Evolutionary conservation across 2,113 vertebrate species (phyloP).

Genomic region (Callaeas wilsoni): DNA sequence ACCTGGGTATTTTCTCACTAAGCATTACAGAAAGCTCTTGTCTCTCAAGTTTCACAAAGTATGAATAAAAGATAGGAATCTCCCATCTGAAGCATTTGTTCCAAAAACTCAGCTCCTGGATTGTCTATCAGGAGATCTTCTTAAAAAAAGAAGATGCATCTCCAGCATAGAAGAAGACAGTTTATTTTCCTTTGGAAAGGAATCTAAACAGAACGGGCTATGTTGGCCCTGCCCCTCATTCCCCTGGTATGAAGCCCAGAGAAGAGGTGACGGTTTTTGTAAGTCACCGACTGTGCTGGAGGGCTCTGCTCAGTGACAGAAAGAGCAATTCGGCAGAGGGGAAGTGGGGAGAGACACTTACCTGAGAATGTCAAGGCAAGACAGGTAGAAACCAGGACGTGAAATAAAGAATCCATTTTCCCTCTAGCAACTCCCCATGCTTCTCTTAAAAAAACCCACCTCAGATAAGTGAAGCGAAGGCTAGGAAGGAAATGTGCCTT

Average conservation of each 20-base stretch:
- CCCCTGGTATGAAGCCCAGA: conserved; percentile 3
- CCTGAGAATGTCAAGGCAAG: conserved; percentile 69
- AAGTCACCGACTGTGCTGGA: background rate
- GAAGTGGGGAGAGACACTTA: conserved; percentile 61
- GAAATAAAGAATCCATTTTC: conserved; percentile 82
- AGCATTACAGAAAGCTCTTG: background rate
- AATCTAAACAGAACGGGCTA: conserved; percentile 36
- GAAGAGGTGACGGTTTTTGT: background rate
- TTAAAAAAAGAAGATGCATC: background rate
- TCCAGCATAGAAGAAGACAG: background rate
- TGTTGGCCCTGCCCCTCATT: conserved; percentile 38
- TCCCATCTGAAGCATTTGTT: background rate
- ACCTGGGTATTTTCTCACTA: background rate
- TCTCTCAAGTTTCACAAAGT: background rate
- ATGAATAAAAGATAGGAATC: background rate
- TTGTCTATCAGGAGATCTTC: background rate
- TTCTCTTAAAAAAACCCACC: conserved; percentile 69
- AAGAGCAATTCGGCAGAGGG: background rate
- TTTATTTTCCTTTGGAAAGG: conserved; percentile 58
- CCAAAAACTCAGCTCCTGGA: background rate
- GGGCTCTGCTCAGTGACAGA: background rate
- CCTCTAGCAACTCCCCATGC: conserved; percentile 70
- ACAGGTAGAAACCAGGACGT: conserved; percentile 70
- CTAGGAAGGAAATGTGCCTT: conserved; percentile 86
- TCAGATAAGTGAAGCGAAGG: conserved; percentile 79